phyloP scores from a whole-genome alignment of 2,888 invertebrate genomes.

The Onchidella celtica region DNA sequence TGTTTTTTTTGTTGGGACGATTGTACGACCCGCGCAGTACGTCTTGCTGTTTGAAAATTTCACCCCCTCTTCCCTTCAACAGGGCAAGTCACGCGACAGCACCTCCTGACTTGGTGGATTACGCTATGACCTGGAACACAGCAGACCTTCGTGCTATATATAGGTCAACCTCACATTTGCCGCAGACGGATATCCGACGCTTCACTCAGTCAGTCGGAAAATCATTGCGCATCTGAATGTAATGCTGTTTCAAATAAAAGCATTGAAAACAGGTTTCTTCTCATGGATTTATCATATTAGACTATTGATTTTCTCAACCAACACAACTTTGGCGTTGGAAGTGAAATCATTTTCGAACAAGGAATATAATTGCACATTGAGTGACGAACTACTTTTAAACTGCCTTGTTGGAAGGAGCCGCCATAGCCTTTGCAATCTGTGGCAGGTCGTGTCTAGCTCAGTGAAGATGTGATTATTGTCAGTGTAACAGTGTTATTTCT shows the following conservation, averaged over 20 bases:
- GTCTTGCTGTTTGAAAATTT: too few relatives aligned
- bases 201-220: conserved; percentile 5
- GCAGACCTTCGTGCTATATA: background rate
- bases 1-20: too few relatives aligned
- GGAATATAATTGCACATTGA: background rate
- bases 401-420: conserved; percentile 55
- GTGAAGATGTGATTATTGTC: conserved; percentile 37
- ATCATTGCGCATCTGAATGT: conserved; percentile 46
- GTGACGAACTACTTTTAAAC: conserved; percentile 55
- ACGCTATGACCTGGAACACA: conserved; percentile 12
- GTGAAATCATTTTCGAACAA: too few relatives aligned
- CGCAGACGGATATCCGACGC: conserved; percentile 53
- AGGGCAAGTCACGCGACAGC: background rate
- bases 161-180: conserved; percentile 14
- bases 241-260: conserved; percentile 22
- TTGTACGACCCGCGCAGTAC: too few relatives aligned
- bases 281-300: too few relatives aligned
- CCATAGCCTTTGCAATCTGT: conserved; percentile 51
- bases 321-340: too few relatives aligned
- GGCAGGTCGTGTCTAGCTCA: conserved; percentile 35
- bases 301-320: too few relatives aligned
- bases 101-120: too few relatives aligned
- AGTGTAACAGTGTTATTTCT: background rate
- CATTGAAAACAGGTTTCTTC: too few relatives aligned
- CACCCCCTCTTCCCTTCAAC: background rate